These are phyloP conservation scores for Noctua comes DNA, from an alignment of 2,888 invertebrate genomes.

Conservation along the genomic window DNA sequence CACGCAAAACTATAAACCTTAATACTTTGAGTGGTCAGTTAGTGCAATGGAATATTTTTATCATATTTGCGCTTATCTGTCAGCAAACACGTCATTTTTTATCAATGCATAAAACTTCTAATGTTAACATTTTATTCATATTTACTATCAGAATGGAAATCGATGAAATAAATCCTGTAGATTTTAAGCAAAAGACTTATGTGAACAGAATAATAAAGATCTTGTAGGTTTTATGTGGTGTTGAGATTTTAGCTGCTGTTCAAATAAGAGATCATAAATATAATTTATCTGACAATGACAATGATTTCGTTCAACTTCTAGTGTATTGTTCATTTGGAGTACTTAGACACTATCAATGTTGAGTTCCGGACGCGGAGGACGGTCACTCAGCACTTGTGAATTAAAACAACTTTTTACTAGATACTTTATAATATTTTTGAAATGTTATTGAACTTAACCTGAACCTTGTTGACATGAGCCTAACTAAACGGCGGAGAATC, in stretches of 20 bases:
- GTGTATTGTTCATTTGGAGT: neutral
- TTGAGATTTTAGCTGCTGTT: neutral
- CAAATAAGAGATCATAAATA: neutral
- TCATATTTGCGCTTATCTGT: slow-evolving; percentile 44
- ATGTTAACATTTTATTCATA: neutral
- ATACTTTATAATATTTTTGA: no score
- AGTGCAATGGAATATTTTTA: slow-evolving; percentile 43
- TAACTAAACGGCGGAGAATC: no score
- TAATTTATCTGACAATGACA: neutral
- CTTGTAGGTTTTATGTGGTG: neutral
- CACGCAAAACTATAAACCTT: slow-evolving; percentile 11
- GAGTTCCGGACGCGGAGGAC: no score
- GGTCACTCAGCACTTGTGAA: no score
- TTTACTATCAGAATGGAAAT: neutral
- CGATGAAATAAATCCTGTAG: neutral
- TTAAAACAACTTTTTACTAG: no score
- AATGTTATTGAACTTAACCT: no score
- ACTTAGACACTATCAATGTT: neutral
- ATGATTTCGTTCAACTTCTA: neutral
- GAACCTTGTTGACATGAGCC: no score
- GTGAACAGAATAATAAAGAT: neutral
- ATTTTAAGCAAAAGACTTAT: neutral
- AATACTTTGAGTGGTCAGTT: slow-evolving; percentile 26
- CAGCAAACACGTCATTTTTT: slow-evolving; percentile 38
- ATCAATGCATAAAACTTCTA: slow-evolving; percentile 43